Base-by-base conservation (phyloP, 2,113 vertebrate species). In the Dendropsophus ebraccatus region DNA sequence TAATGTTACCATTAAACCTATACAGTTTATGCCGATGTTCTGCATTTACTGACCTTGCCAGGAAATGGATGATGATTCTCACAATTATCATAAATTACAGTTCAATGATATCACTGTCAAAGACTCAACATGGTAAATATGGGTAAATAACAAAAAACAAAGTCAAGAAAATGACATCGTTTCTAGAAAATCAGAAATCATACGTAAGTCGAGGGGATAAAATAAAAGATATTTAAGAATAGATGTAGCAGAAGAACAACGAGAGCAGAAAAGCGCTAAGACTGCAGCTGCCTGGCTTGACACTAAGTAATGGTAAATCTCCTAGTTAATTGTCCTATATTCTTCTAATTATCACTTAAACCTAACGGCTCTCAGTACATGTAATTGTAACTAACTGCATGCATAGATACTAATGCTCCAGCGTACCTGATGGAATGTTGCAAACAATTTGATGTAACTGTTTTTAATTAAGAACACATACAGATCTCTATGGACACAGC, bases 301-400 rank as follows among this genome's bases (percentile, higher is more conserved):
- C 78, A 81, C 78, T 81, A 81, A 81, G 56, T 65, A 81, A 81
- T 81, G 37, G 35, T 45, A 81, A 81, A 65, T 81, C 78, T 81
- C 37, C 56, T 47, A 62, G 23, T 81, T 81, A 81, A 82, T 70
- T 82, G 60, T 82, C 58, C 62, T 70, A 50, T 67, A 52, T 82
- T 52, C 62, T 32, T 82, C 45, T 82, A 82, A 52, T 82, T 82
- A 82, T 82, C 80, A 82, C 80, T 70, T 82, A 82, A 82, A 49
- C 62, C 62, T 82, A 82, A 82, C 35, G 80, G 23, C 41, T 81
- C 28, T 81, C 79, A 67, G 56, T 81, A 60, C 60, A 82, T 82
- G 80, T 69, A 67, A 82, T 69, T 49, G 41, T 69, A 82, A 70
- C 62, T 70, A 82, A 52, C 80, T 21, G 80, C 80, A 49, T 50